phyloP scores from a whole-genome alignment of 2,113 vertebrate species.

The Noctilio leporinus region DNA sequence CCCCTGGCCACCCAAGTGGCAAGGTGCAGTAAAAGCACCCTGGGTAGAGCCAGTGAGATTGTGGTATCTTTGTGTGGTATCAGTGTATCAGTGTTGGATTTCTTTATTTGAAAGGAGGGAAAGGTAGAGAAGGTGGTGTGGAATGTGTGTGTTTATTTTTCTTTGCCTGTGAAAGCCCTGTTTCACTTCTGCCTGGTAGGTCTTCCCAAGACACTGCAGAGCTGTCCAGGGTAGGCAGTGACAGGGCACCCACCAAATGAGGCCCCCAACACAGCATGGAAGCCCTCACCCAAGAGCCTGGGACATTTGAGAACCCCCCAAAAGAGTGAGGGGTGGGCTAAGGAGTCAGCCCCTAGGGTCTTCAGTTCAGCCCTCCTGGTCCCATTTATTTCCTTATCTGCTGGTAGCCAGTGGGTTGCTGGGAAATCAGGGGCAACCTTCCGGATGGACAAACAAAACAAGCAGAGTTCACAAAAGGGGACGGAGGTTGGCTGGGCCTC shows the following conservation, averaged over 20 bases:
- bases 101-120: slow-evolving; percentile 67
- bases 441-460: slow-evolving; percentile 81
- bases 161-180: slow-evolving; percentile 50
- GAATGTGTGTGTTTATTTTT: slow-evolving; percentile 69
- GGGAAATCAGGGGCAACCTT: slow-evolving; percentile 76
- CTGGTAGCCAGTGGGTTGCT: slow-evolving; percentile 73
- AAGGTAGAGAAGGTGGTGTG: slow-evolving; percentile 60
- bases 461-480: slow-evolving; percentile 74
- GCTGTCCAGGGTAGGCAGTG: not conserved
- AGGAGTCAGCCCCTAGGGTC: slow-evolving; percentile 33
- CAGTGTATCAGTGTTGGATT: slow-evolving; percentile 63
- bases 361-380: slow-evolving; percentile 62
- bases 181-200: slow-evolving; percentile 34
- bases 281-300: not conserved
- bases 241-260: not conserved
- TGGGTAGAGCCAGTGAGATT: slow-evolving; percentile 23
- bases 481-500: slow-evolving; percentile 69
- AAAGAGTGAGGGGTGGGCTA: slow-evolving; percentile 53
- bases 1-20: slow-evolving; percentile 61
- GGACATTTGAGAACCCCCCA: not conserved
- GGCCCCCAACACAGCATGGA: slow-evolving; percentile 24
- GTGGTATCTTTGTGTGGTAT: slow-evolving; percentile 51
- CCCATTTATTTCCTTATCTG: slow-evolving; percentile 78
- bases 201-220: not conserved
- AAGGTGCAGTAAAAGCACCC: not conserved